These are phyloP conservation scores for Acanthopleura granulata DNA, from an alignment of 2,888 invertebrate species.

Conservation along the genomic window DNA sequence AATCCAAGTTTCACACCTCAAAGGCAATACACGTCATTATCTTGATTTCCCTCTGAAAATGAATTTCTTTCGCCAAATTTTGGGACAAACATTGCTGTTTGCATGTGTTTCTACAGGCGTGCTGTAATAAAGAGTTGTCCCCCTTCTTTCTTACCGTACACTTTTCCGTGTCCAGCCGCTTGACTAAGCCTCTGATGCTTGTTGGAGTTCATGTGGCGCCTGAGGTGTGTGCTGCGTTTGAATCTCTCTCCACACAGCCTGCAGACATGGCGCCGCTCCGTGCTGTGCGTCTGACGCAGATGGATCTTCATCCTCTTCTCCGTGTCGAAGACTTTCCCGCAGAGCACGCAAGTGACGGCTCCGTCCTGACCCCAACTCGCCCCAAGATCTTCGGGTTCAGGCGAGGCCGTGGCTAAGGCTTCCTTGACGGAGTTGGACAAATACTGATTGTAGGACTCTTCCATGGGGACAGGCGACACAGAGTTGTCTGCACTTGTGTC, in stretches of 20 bases:
- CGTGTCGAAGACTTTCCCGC: slow-evolving; percentile 4
- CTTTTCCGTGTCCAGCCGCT: neutral
- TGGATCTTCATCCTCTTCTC: slow-evolving; percentile 15
- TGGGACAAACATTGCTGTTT: too few species aligned
- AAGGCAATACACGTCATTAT: too few species aligned
- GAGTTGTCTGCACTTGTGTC: neutral
- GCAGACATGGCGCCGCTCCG: slow-evolving; percentile 15
- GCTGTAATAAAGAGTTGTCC: too few species aligned
- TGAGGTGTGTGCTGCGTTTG: neutral
- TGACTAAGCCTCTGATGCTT: slow-evolving; percentile 6
- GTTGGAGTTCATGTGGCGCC: slow-evolving; percentile 18
- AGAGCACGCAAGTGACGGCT: neutral
- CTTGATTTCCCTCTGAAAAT: too few species aligned
- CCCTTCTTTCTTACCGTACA: too few species aligned
- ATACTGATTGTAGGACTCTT: neutral
- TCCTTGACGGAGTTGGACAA: neutral
- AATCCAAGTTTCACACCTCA: too few species aligned
- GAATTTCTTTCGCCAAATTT: too few species aligned
- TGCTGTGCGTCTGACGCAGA: slow-evolving; percentile 13
- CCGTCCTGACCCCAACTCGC: neutral
- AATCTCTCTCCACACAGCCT: slow-evolving; percentile 5
- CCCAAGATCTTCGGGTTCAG: neutral
- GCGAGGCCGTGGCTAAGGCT: neutral
- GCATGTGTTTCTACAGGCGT: too few species aligned
- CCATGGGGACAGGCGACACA: neutral